Conservation (phyloP, 2,888 invertebrate genomes). For the Pseudolycoriella hygida region DNA sequence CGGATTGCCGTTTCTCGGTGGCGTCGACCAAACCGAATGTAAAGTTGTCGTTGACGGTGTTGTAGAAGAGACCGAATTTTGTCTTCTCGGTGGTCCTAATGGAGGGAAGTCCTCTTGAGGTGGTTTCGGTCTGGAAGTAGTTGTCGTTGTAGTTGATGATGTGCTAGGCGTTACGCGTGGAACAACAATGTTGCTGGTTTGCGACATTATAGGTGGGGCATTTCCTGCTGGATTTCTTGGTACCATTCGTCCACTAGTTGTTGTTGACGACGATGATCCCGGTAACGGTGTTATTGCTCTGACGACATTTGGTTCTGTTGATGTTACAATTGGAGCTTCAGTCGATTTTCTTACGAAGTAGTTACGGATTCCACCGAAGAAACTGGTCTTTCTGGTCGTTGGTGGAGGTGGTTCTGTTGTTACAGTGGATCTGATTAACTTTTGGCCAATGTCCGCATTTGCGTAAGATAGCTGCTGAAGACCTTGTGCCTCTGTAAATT, state of each 20-base stretch:
- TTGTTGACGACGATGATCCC: neutral
- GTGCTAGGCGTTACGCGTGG: slow-evolving; percentile 7
- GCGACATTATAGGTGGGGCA: too few relatives aligned
- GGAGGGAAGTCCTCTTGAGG: slow-evolving; percentile 8
- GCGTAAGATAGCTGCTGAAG: slow-evolving; percentile 2
- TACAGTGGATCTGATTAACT: neutral
- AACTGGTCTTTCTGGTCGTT: neutral
- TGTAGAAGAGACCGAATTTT: neutral
- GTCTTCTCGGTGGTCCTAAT: slow-evolving; percentile 11
- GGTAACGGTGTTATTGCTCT: neutral
- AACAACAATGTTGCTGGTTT: too few relatives aligned
- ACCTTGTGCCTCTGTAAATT: neutral
- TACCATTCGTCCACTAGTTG: neutral
- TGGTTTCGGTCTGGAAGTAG: slow-evolving; percentile 10
- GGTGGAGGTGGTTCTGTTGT: neutral
- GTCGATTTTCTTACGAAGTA: neutral
- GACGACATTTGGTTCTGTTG: neutral
- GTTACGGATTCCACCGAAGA: slow-evolving; percentile 1
- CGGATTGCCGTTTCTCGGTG: neutral
- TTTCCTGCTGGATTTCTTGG: slow-evolving; percentile 4
- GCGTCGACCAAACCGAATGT: neutral
- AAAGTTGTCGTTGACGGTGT: neutral
- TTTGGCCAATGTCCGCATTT: slow-evolving; percentile 1
- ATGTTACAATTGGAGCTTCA: neutral
- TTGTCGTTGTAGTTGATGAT: slow-evolving; percentile 16